Base-by-base conservation (phyloP, 2,888 invertebrate species). In the Idaea biselata region DNA sequence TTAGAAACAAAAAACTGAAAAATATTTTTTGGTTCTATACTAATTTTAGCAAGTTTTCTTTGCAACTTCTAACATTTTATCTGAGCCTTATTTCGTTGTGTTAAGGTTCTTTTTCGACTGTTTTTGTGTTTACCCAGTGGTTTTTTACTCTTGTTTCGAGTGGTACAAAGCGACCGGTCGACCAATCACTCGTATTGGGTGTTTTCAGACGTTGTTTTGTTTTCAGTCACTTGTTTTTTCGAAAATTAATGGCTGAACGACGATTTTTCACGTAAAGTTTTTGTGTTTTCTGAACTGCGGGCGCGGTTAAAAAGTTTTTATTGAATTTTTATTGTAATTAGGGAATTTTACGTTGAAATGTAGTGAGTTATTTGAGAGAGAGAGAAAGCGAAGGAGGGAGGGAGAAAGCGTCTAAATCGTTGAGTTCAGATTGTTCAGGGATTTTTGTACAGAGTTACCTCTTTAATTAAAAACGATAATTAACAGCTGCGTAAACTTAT, bases 191-290 rank as follows among this genome's bases (percentile, higher is more conserved):
- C 44, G 44, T 44, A 44, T 44, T 44, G 44, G 44, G 44, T 44
- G 44, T 44, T 44, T 44, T 8, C 44, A 44, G 14, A 44, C 14
- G 14, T 44, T 44, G 44, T 64, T 66, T 63, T 67, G 65, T 68
- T 62, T 67, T 62, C 64, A 58, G 71, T 68, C 71, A 69, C 71
- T 67, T 64, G 69, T 71, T 68, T 63, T 64, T 61, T 59, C 64
- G 32, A 18, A 67, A 68, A 71, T 71, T 68, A 71, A 69, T 71
- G 67, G 67, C 16, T 17, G 59, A 63, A 58, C 63, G 57, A 44
- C 67, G 65, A 68, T 67, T 69, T 66, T 69, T 62, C 65, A 60
- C 8, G 14, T 32, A 32, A 44, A 44, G 44, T 44, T 44, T 11
- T 11, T 7, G 0, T 44, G 44, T 44, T 44, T 44, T 14, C 44